Evolutionary conservation across 2,113 vertebrate genomes (phyloP).

Genomic region (Sapajus apella): DNA sequence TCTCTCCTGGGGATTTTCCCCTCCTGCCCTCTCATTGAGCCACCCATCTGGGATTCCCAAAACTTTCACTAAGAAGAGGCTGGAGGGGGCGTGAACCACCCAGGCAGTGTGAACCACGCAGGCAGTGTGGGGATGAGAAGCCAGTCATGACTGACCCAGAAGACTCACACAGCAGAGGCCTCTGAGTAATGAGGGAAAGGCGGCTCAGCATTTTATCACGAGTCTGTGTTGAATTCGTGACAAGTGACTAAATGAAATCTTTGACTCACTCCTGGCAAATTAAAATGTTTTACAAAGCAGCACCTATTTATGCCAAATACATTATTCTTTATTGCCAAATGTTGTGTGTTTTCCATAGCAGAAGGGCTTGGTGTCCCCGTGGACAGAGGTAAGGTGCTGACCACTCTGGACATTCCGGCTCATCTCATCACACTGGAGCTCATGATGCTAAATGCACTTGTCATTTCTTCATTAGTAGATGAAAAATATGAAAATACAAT

Average conservation of each 20-base stretch:
- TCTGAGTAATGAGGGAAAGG: background rate
- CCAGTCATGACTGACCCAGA: background rate
- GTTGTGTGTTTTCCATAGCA: background rate
- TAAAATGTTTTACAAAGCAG: conserved; percentile 15
- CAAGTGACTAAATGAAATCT: conserved; percentile 9
- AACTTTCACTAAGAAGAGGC: background rate
- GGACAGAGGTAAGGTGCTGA: background rate
- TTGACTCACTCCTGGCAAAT: conserved; percentile 52
- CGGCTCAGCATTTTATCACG: background rate
- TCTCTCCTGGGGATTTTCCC: background rate
- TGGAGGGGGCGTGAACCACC: background rate
- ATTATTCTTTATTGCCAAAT: background rate
- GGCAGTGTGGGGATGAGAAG: background rate
- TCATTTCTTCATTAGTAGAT: background rate
- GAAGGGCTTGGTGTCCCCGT: background rate
- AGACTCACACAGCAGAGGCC: background rate
- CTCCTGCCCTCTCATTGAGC: background rate
- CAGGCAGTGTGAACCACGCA: rapidly evolving
- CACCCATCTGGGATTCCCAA: background rate
- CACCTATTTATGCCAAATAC: background rate
- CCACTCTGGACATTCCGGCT: background rate
- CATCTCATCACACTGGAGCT: background rate
- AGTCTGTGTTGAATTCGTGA: background rate
- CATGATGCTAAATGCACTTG: background rate
- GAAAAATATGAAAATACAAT: background rate